Percentiles rank a stretch among this genome's conserved stretches.
Conservation (phyloP, 2,888 invertebrate species). For the Notodonta ziczac region DNA sequence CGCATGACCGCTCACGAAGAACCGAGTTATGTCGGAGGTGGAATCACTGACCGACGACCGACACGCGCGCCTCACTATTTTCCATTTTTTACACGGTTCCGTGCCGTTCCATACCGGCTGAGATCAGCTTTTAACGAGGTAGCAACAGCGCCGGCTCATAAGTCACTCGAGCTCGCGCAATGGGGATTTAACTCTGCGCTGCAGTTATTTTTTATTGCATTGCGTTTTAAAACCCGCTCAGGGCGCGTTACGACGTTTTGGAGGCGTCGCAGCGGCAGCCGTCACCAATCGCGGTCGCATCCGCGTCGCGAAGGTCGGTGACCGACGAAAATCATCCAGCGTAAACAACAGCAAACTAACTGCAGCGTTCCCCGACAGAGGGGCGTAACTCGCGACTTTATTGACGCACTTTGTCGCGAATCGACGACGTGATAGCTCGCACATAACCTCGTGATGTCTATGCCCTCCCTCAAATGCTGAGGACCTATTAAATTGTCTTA, state of each 20-base stretch:
- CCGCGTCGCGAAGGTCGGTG: slow-evolving; percentile 76
- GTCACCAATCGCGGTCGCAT: slow-evolving; percentile 51
- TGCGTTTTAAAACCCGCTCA: slow-evolving; percentile 60
- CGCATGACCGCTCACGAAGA: slow-evolving; percentile 69
- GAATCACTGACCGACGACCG: slow-evolving; percentile 70
- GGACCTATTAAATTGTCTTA: slow-evolving; percentile 6
- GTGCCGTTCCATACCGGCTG: slow-evolving; percentile 65
- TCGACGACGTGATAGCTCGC: slow-evolving; percentile 4
- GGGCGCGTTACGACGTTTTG: slow-evolving; percentile 54
- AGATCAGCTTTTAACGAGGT: slow-evolving; percentile 55
- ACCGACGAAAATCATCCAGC: slow-evolving; percentile 74
- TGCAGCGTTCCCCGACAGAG: slow-evolving; percentile 10
- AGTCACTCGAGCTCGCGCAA: slow-evolving; percentile 43
- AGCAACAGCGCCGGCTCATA: slow-evolving; percentile 48
- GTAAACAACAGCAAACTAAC: slow-evolving; percentile 56
- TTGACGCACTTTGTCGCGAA: neutral
- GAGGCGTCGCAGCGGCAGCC: slow-evolving; percentile 27
- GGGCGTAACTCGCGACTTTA: neutral
- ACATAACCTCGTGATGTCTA: neutral
- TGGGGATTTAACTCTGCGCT: slow-evolving; percentile 43
- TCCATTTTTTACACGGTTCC: slow-evolving; percentile 45
- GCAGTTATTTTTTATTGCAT: slow-evolving; percentile 57
- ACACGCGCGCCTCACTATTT: slow-evolving; percentile 60
- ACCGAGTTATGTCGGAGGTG: slow-evolving; percentile 54
- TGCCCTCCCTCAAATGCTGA: neutral